Base-by-base conservation (phyloP, 2,888 invertebrate species). In the Thera britannica region DNA sequence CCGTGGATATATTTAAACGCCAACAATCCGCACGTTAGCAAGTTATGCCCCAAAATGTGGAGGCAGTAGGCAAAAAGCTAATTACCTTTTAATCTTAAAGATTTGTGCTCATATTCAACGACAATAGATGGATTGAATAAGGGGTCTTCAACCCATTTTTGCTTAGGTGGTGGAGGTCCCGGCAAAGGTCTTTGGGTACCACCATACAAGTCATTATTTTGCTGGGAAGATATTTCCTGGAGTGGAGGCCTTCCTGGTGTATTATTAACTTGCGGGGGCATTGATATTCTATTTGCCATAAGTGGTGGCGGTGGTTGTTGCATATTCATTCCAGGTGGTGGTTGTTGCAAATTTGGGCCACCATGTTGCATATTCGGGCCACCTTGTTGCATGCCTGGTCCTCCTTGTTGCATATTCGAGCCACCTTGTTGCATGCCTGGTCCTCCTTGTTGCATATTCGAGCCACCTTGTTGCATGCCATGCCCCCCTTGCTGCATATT, bases 61-160 rank as follows among this genome's bases (percentile, higher is more conserved):
- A 71, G 48, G 36, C 38, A 52, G 12, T 46, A 58, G 58, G 46
- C 54, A 71, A 44, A 48, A 58, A 64, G 23, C 61, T 71, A 80
- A 74, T 93, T 94, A 95, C 95, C 93, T 92, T 93, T 92, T 72
- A 90, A 81, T 83, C 92, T 87, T 55, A 94, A 83, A 71, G 95
- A 90, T 84, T 95, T 95, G 85, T 96, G 96, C 75, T 96, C 95
- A 90, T 96, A 96, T 88, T 96, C 96, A 77, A 96, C 95, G 73
- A 96, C 95, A 79, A 95, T 93, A 52, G 95, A 92, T 72, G 96
- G 92, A 62, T 86, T 80, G 72, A 93, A 90, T 77, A 95, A 86
- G 70, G 93, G 93, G 73, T 94, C 94, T 68, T 94, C 89, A 61
- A 86, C 79, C 87, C 93, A 92, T 71, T 87, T 81, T 36, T 75